These are phyloP conservation scores for Menura novaehollandiae DNA, from an alignment of 2,113 vertebrate species.

Conservation along the genomic window DNA sequence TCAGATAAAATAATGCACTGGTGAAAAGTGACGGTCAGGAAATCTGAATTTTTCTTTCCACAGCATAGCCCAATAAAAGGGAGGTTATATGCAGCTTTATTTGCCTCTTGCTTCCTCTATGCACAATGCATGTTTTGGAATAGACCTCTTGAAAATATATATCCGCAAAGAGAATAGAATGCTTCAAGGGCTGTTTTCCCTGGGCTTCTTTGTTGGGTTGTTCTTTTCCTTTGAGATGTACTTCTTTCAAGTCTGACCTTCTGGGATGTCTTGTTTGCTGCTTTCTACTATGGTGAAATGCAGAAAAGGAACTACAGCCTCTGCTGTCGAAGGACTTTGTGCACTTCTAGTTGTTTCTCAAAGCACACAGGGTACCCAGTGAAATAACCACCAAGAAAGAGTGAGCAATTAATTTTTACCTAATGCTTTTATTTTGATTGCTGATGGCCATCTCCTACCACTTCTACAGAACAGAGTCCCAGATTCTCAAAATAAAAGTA, in stretches of 20 bases:
- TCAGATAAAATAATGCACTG: neutral
- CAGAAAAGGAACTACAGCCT: neutral
- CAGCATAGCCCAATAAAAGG: neutral
- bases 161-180: neutral
- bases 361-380: neutral
- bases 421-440: neutral
- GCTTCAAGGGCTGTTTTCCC: neutral
- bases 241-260: neutral
- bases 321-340: neutral
- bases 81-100: neutral
- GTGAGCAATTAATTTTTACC: neutral
- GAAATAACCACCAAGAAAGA: neutral
- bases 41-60: neutral
- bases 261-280: neutral
- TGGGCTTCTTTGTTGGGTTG: neutral
- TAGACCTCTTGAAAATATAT: neutral
- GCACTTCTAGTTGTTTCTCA: neutral
- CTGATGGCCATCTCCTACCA: neutral
- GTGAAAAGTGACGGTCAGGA: neutral
- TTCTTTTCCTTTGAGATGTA: neutral
- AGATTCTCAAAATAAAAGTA: neutral
- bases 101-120: neutral
- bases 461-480: neutral
- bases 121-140: neutral
- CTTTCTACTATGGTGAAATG: neutral